Base-by-base conservation (phyloP, 2,113 vertebrate species). In the Alligator mississippiensis region DNA sequence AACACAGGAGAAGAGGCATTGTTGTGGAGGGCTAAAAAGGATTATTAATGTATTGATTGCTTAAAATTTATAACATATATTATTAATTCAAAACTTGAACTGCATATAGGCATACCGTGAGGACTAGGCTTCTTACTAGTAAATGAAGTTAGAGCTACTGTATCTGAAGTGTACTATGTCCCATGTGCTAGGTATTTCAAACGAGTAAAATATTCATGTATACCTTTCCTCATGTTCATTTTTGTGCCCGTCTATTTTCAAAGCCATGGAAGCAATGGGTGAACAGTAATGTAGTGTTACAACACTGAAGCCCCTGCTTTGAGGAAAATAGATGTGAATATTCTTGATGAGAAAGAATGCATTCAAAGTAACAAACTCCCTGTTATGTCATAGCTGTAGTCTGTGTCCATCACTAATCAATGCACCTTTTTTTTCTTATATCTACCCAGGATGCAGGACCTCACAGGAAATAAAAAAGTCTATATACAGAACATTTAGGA, bases 281-380 rank as follows among this genome's bases (percentile, higher is more conserved):
- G 38, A 93, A 89, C 11, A 68, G 78, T 5, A 85, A 62, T 84
- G 84, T 1, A 80, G 38, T 25, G 9, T 75, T 80, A 88, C 13
- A n/a, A 24, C 15, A 74, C 88, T 95, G 88, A 62, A 84, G 82
- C 27, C 28, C 7, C 88, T 76, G 82, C 84, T 11, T 13, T 30
- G 84, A 85, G n/a, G 57, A 54, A 80, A 95, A 94, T 89, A 78
- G 93, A 91, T 76, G 94, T 88, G 87, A 87, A 91, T 74, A 89
- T 61, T 84, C 78, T 75, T 63, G 68, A 88, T 30, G 85, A 89
- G 82, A 47, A 8, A 47, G 47, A 47, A 47, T 47, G 47, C 47
- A 47, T 47, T 47, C 47, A 47, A 47, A 47, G 47, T 47, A 47
- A 47, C 47, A 47, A 47, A 47, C 47, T 47, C 47, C 47, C 47